A percentile compares a stretch with the other conserved stretches of the same genome.
phyloP scores from a whole-genome alignment of 2,797 vertebrate genomes.

The Ibycter americanus region DNA sequence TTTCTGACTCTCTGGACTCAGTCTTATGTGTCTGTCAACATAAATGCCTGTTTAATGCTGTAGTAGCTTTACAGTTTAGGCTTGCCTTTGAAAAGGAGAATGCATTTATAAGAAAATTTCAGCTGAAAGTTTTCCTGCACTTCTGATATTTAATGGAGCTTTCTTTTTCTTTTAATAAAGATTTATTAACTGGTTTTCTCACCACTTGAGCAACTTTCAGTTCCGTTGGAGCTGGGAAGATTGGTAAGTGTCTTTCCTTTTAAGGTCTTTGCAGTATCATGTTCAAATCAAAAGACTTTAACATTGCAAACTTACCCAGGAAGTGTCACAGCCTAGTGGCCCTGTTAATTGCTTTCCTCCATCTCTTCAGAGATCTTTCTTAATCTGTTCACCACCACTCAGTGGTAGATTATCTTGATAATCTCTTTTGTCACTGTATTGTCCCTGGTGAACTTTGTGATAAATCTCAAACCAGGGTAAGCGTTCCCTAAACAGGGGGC shows the following conservation, averaged over 20 bases:
- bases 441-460: neutral
- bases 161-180: constrained; percentile 56
- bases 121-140: neutral
- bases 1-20: neutral
- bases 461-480: neutral
- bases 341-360: neutral
- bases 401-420: neutral
- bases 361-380: neutral
- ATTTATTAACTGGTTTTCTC: constrained; percentile 97
- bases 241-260: constrained; percentile 83
- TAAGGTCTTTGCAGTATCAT: no score
- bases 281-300: neutral
- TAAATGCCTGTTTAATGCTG: neutral
- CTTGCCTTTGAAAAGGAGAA: neutral
- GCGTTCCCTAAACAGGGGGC: neutral
- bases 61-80: neutral
- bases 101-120: neutral
- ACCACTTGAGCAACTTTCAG: constrained; percentile 98
- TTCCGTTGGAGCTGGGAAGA: constrained; percentile 99
- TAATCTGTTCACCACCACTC: neutral
- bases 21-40: neutral
- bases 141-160: neutral
- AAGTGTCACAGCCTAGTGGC: neutral
- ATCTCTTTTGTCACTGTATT: neutral
- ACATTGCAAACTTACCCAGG: neutral